Conservation (phyloP, 2,797 vertebrate genomes). For the Arvicola amphibius region DNA sequence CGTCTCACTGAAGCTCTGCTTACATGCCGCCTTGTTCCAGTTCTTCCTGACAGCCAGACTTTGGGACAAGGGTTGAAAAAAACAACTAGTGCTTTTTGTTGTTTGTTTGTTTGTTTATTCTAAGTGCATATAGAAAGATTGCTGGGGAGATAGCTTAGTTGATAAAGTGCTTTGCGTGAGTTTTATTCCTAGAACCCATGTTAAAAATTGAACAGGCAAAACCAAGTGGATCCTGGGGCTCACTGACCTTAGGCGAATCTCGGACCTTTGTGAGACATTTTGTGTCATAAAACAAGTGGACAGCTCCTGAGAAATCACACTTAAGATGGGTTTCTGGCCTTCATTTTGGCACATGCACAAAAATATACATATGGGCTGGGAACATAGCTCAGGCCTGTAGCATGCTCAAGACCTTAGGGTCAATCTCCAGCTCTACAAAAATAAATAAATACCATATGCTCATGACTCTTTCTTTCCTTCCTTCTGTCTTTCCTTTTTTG, state of each 20-base stretch:
- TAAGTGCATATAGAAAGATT: background rate
- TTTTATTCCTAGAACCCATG: background rate
- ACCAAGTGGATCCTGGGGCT: background rate
- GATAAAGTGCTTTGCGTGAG: background rate
- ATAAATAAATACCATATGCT: background rate
- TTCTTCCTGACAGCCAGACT: background rate
- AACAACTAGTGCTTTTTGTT: background rate
- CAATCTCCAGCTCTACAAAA: background rate
- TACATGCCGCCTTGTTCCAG: background rate
- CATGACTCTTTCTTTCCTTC: background rate
- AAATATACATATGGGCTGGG: background rate
- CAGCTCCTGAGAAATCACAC: background rate
- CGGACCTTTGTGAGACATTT: background rate
- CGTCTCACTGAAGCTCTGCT: background rate
- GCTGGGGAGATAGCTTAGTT: background rate
- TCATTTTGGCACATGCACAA: background rate
- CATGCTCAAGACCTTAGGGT: background rate
- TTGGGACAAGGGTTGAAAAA: conserved; percentile 17
- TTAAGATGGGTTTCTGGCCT: background rate
- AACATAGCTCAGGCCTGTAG: background rate
- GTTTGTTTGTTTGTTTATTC: background rate
- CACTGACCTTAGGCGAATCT: background rate
- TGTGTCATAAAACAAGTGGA: background rate
- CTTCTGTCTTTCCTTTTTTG: too few relatives aligned
- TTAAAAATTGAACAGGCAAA: background rate